Evolutionary conservation across 1,140 invertebrate species (phyloP), one percentile per base, ranked within the genome.

Genomic region (Drosophila seguyi): DNA sequence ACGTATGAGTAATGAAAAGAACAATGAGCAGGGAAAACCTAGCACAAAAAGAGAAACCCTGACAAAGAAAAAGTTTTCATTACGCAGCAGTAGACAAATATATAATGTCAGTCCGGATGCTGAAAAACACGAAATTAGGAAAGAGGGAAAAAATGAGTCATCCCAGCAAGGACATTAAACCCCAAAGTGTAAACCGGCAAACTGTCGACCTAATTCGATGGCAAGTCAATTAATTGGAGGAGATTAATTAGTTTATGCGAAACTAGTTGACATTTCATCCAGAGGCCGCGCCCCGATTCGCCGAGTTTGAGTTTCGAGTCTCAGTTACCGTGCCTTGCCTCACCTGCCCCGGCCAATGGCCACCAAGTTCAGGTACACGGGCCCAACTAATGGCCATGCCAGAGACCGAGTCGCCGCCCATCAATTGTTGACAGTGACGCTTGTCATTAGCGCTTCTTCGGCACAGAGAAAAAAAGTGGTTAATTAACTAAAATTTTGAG

Each of bases 21-120:
- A 69, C 75, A 84, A 75, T 55, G 44, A 71, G 52, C 55, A 53
- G 42, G 22, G n/a, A 41, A 25, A 52, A 61, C 50, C 57, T 45
- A 10, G 52, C 39, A 41, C 39, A 58, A 53, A 36, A 38, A 36
- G 20, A 3, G 13, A 56, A 74, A 75, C 53, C 66, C 58, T 60
- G 84, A 90, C 78, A 88, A 81, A 90, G 85, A 90, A 68, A 88
- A 90, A 88, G 58, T 90, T 90, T 90, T 88, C 85, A 88, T 88
- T 88, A 85, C 84, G 59, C 81, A 80, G 76, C 60, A 42, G 53
- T 42, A 65, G 81, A 83, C 79, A 74, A 82, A 73, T 59, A 77
- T 66, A 50, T 50, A 73, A 83, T 77, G 74, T 41, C 55, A 60
- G 77, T 75, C 69, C 66, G 85, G 77, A 85, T 78, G 50, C 66